phyloP scores from a whole-genome alignment of 2,113 vertebrate species.

The Cyphomyrus plagiostoma region DNA sequence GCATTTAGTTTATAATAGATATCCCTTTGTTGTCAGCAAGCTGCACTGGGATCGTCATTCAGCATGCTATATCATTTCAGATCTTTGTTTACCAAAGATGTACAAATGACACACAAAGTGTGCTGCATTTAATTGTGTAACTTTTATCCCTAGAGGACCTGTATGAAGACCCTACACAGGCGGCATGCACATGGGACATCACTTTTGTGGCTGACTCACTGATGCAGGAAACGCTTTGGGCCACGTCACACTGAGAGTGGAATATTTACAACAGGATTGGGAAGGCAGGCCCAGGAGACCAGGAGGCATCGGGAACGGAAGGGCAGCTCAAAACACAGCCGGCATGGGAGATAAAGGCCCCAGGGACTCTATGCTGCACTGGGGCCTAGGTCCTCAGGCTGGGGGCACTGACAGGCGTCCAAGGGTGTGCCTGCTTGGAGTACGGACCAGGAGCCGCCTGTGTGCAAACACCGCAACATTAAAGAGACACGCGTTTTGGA shows the following conservation, averaged over 20 bases:
- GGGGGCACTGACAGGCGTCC: background rate
- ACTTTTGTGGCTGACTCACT: background rate
- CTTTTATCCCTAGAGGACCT: background rate
- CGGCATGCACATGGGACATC: background rate
- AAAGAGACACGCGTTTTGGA: background rate
- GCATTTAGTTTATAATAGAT: background rate
- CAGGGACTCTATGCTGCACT: background rate
- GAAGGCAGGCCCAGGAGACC: background rate
- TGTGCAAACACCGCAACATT: background rate
- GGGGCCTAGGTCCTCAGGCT: background rate
- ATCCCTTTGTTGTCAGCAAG: background rate
- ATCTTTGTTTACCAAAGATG: background rate
- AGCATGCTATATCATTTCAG: background rate
- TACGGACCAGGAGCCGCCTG: background rate
- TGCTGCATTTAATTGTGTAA: background rate
- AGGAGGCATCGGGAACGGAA: background rate
- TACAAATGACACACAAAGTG: background rate
- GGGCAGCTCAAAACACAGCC: background rate
- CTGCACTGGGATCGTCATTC: background rate
- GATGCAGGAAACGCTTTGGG: background rate
- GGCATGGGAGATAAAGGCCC: background rate
- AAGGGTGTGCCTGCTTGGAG: background rate
- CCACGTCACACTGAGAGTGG: background rate
- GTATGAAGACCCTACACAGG: background rate
- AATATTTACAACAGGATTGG: background rate